Conservation (phyloP, 1,140 invertebrate genomes). For the Brachionus asplanchnoidis region DNA sequence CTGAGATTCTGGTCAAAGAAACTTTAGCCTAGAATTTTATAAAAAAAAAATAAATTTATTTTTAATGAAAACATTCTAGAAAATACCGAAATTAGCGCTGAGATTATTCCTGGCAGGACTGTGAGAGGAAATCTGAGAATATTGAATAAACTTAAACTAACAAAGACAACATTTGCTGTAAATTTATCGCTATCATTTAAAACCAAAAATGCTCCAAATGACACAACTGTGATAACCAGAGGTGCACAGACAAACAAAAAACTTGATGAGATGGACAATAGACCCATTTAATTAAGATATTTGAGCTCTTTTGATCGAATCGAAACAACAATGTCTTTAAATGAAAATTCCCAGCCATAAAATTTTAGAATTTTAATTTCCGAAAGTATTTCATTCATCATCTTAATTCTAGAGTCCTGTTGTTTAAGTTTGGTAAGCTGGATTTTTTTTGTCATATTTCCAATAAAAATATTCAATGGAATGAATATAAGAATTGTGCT, state of each 20-base stretch:
- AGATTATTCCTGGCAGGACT: conserved; percentile 61
- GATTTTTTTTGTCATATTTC: conserved; percentile 42
- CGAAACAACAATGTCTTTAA: conserved; percentile 55
- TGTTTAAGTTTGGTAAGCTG: conserved; percentile 56
- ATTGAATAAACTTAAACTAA: conserved; percentile 93
- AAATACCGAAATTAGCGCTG: conserved; percentile 60
- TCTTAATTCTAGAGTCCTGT: conserved; percentile 62
- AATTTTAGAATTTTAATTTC: conserved; percentile 57
- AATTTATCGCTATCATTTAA: conserved; percentile 56
- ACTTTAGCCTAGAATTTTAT: conserved; percentile 49
- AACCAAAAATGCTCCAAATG: conserved; percentile 58
- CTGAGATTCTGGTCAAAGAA: conserved; percentile 50
- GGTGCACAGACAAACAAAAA: conserved; percentile 93
- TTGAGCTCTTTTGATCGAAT: conserved; percentile 56
- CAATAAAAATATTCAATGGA: conserved; percentile 73
- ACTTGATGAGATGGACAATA: conserved; percentile 66
- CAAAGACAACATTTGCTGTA: conserved; percentile 70
- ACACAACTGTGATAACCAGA: conserved; percentile 64
- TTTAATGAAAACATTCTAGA: neutral
- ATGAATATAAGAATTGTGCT: conserved; percentile 57
- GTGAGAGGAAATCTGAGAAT: conserved; percentile 82
- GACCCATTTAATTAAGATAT: conserved; percentile 57
- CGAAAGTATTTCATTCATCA: conserved; percentile 56
- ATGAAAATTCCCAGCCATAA: conserved; percentile 57
- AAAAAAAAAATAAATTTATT: conserved; percentile 35